Base-by-base conservation (phyloP, 2,888 invertebrate genomes). In the Ctena decussata region DNA sequence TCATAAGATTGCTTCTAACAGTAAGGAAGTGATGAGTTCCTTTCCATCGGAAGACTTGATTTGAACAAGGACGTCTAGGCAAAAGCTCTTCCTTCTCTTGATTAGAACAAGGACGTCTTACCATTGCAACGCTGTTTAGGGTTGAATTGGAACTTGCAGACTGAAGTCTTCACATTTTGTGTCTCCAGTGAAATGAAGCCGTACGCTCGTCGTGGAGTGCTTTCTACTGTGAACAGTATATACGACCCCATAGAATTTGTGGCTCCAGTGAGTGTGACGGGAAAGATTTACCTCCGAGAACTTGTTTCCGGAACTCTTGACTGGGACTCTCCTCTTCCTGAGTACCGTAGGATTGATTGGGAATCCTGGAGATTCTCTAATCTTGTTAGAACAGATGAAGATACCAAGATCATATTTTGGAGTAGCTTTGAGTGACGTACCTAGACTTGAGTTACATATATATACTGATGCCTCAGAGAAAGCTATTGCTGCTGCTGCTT, bases 401-500 rank as follows among this genome's bases (percentile, higher is more conserved):
- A 77, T 90, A 39, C 80, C 72, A 8, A 77, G 83, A 6, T 70
- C 39, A 12, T 86, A 84, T 27, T 71, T 65, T 15, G n/a, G 74
- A 21, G 57, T 27, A n/a, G 69, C 77, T 27, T 46, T 53, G 15
- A 72, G 2, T 3, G 46, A 69, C 46, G 21, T 32, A 15, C 39
- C 39, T 0, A 60, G 37, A n/a, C 75, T 69, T 21, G 74, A 89
- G 32, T 15, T 91, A 6, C 87, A 89, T 53, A 57, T 89, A n/a
- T 92, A 80, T 65, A 82, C 80, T 0, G 91, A 92, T 80, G 90
- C 91, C 1, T 91, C 91, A 3, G 88, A 87, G 76, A 69, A 53
- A n/a, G 92, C 90, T n/a, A 88, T 91, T 12, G 77, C 91, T 24
- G 89, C 89, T 1, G 89, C 83, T 12, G 89, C 86, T 1, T 92